These are phyloP conservation scores for Tragelaphus buxtoni DNA, from an alignment of 2,113 vertebrate species.

Conservation along the genomic window DNA sequence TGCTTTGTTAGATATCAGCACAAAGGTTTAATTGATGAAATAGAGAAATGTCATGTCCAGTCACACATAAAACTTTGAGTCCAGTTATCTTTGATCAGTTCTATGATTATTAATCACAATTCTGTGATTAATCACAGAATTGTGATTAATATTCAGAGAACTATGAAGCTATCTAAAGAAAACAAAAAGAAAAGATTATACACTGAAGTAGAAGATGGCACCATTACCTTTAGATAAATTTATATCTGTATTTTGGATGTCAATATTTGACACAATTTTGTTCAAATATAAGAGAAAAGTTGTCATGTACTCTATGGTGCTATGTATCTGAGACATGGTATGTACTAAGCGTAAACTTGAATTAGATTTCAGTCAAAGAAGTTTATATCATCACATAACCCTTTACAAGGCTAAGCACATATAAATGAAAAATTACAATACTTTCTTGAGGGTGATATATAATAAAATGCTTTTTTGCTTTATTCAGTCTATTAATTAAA, in stretches of 20 bases:
- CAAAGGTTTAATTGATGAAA: neutral
- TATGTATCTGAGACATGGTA: neutral
- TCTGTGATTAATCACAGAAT: neutral
- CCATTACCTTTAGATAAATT: neutral
- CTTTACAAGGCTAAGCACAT: neutral
- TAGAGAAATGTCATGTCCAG: neutral
- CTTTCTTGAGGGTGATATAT: neutral
- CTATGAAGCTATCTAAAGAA: neutral
- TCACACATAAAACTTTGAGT: neutral
- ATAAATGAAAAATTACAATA: neutral
- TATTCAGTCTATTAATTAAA: slow-evolving; percentile 6
- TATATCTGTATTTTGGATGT: neutral
- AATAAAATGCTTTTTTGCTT: neutral
- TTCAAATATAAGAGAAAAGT: neutral
- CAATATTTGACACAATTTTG: neutral
- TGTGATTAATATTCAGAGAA: neutral
- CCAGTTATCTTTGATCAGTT: neutral
- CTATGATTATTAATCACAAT: neutral
- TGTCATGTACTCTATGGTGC: neutral
- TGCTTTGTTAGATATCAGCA: neutral
- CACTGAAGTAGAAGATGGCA: neutral
- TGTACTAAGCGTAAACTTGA: neutral
- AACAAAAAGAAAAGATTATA: neutral
- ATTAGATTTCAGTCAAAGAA: neutral
- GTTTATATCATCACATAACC: neutral